Evolutionary conservation across 2,797 vertebrate species (phyloP).

Genomic region (Melanotaenia trifasciata): DNA sequence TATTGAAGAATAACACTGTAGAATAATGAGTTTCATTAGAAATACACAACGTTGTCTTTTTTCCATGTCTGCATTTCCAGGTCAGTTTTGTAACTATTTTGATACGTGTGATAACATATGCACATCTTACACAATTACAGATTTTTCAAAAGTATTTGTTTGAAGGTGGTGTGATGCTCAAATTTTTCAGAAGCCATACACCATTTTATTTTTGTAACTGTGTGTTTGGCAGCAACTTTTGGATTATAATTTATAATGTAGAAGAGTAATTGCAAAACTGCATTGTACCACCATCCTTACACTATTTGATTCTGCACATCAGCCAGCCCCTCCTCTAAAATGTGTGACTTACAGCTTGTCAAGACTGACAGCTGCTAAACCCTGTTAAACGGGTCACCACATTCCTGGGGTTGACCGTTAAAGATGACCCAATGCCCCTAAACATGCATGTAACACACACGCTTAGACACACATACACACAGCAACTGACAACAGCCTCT

Average conservation of each 20-base stretch:
- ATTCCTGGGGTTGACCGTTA: slow-evolving; percentile 75
- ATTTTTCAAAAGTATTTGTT: no score
- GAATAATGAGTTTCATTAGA: no score
- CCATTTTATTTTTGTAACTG: not conserved
- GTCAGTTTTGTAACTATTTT: no score
- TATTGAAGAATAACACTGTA: no score
- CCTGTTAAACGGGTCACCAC: slow-evolving; percentile 73
- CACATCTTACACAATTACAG: no score
- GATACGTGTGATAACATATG: no score
- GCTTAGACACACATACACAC: slow-evolving; percentile 18
- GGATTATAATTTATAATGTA: not conserved
- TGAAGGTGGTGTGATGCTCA: no score
- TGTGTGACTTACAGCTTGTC: slow-evolving; percentile 73
- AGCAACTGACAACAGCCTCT: slow-evolving; percentile 35
- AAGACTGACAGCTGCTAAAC: slow-evolving; percentile 78
- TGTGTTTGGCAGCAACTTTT: not conserved
- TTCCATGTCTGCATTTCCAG: no score
- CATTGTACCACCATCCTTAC: not conserved
- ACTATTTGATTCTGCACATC: slow-evolving; percentile 14
- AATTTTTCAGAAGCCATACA: not conserved
- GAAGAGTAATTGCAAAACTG: not conserved
- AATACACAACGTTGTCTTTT: no score
- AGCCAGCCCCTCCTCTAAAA: not conserved
- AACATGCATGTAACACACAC: slow-evolving; percentile 21
- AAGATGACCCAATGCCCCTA: slow-evolving; percentile 65